Conservation (phyloP, 2,888 invertebrate species). For the Chalcis sispes region DNA sequence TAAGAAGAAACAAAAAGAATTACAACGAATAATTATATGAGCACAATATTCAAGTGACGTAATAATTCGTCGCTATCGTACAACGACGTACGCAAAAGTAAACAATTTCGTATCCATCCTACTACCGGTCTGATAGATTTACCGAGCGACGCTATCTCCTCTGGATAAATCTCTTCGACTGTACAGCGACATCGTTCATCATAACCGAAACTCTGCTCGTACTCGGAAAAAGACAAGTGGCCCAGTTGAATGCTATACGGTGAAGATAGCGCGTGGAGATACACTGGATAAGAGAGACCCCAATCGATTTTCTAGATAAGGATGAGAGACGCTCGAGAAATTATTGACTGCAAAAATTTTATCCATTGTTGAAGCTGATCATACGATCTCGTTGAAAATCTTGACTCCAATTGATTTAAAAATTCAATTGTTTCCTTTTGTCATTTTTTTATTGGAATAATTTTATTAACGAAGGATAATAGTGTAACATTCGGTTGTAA, state of each 20-base stretch:
- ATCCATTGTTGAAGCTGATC: too few species aligned
- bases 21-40: too few species aligned
- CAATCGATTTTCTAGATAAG: conserved; percentile 22
- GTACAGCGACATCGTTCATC: conserved; percentile 71
- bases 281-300: conserved; percentile 9
- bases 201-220: conserved; percentile 63
- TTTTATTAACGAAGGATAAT: too few species aligned
- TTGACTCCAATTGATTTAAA: too few species aligned
- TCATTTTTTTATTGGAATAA: too few species aligned
- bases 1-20: too few species aligned
- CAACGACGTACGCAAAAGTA: conserved; percentile 58
- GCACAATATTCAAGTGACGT: conserved; percentile 4
- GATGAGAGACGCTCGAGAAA: too few species aligned
- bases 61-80: conserved; percentile 64
- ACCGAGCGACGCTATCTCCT: conserved; percentile 69
- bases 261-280: conserved; percentile 18
- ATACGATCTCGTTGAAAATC: too few species aligned
- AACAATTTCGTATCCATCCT: conserved; percentile 68
- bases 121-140: conserved; percentile 65
- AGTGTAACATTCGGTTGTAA: too few species aligned
- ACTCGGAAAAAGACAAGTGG: conserved; percentile 29
- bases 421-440: too few species aligned
- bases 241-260: neutral
- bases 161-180: conserved; percentile 66
- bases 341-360: neutral